Evolutionary conservation across 2,113 vertebrate species (phyloP).

Genomic region (Pelodiscus sinensis): DNA sequence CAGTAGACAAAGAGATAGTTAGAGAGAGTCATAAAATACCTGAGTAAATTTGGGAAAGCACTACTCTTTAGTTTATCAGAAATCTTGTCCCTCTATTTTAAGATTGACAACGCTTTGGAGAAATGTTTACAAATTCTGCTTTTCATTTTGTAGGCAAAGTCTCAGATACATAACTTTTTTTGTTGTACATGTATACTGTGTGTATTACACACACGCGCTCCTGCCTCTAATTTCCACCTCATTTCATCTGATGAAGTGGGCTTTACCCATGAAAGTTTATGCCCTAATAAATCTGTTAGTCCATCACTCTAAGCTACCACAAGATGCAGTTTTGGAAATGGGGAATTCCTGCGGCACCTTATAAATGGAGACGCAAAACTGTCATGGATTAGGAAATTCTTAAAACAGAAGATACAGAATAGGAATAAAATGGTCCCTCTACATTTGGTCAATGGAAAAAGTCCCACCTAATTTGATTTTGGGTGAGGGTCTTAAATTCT

Average conservation of each 20-base stretch:
- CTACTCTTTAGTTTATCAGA: background rate
- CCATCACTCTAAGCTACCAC: background rate
- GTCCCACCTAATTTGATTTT: background rate
- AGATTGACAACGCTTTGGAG: background rate
- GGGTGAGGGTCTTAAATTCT: background rate
- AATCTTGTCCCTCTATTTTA: background rate
- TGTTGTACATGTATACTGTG: too few relatives aligned
- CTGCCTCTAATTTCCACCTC: too few relatives aligned
- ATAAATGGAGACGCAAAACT: background rate
- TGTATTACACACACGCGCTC: too few relatives aligned
- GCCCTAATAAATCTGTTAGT: too few relatives aligned
- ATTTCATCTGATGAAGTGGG: too few relatives aligned
- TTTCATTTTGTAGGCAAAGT: too few relatives aligned
- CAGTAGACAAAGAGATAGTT: background rate
- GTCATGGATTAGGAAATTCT: background rate
- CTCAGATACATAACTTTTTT: too few relatives aligned
- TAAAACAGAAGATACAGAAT: accelerated
- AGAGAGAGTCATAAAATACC: background rate
- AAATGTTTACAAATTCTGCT: too few relatives aligned
- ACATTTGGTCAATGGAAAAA: background rate
- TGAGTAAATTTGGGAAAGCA: background rate
- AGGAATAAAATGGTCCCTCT: background rate
- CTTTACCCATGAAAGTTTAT: too few relatives aligned
- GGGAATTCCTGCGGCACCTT: too few relatives aligned
- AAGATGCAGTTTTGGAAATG: background rate